phyloP scores from a whole-genome alignment of 2,797 vertebrate genomes.

The Perodicticus potto region DNA sequence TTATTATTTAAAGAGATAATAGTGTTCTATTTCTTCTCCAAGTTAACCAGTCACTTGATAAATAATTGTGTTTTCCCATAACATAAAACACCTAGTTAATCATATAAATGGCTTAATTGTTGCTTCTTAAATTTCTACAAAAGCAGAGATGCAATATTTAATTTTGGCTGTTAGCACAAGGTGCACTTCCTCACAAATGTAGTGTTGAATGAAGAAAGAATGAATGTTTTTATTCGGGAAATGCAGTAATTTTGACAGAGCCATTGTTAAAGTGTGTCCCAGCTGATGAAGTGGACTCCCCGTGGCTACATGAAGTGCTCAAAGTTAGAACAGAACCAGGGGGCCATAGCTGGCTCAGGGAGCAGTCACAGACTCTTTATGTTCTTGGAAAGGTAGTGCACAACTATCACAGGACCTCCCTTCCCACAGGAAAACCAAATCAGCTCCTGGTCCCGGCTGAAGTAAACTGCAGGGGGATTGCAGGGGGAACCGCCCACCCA shows the following conservation, averaged over 20 bases:
- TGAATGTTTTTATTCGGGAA: slow-evolving; percentile 39
- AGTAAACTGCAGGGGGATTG: not conserved
- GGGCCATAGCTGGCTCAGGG: not conserved
- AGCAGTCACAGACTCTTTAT: not conserved
- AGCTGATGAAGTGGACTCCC: not conserved
- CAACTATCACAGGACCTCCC: not conserved
- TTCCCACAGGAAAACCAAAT: not conserved
- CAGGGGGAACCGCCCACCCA: no score
- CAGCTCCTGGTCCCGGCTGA: not conserved
- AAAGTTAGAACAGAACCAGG: not conserved
- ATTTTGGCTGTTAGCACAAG: slow-evolving; percentile 44
- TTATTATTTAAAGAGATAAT: slow-evolving; percentile 48
- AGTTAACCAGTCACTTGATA: slow-evolving; percentile 51
- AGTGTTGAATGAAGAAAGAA: slow-evolving; percentile 48
- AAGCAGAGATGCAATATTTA: slow-evolving; percentile 53
- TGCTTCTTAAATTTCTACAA: slow-evolving; percentile 63
- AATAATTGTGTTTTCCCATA: slow-evolving; percentile 39
- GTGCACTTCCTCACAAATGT: slow-evolving; percentile 43
- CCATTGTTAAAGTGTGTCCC: not conserved
- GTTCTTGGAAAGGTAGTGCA: not conserved
- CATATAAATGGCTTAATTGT: slow-evolving; percentile 2
- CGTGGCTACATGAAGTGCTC: not conserved
- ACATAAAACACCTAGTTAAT: slow-evolving; percentile 43
- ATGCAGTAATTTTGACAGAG: slow-evolving; percentile 6
- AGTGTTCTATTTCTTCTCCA: slow-evolving; percentile 22